A percentile compares a stretch with the other conserved stretches of the same genome.
Evolutionary conservation across 1,140 invertebrate species (phyloP).

Genomic region (Rhyzopertha dominica): DNA sequence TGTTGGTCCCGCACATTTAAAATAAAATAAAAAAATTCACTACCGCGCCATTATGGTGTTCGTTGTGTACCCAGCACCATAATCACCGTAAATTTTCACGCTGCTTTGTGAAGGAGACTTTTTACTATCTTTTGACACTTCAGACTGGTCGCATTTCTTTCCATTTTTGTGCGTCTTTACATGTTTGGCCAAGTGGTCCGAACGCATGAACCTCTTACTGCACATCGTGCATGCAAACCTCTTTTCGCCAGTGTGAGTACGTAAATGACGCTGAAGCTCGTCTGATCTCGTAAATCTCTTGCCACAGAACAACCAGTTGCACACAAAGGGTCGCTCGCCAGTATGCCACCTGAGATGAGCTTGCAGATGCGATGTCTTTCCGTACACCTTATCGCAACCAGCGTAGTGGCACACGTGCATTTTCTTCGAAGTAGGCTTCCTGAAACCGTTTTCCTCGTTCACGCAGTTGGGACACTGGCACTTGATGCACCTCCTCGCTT

Average conservation of each 20-base stretch:
- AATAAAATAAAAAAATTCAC: too few relatives aligned
- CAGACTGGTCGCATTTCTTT: conserved; percentile 31
- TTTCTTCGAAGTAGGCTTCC: conserved; percentile 59
- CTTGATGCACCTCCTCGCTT: conserved; percentile 40
- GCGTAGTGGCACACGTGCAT: conserved; percentile 87
- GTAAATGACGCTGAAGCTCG: conserved; percentile 75
- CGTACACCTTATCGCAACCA: conserved; percentile 88
- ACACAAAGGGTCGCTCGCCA: conserved; percentile 70
- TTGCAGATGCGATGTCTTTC: conserved; percentile 86
- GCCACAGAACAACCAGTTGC: conserved; percentile 76
- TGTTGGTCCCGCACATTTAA: too few relatives aligned
- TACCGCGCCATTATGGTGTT: too few relatives aligned
- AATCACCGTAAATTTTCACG: too few relatives aligned
- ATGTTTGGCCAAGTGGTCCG: conserved; percentile 82
- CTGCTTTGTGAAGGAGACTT: too few relatives aligned
- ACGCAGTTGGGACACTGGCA: conserved; percentile 70
- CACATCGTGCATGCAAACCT: conserved; percentile 70
- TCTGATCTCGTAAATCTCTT: conserved; percentile 87
- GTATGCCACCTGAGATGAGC: conserved; percentile 83
- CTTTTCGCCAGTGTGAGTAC: conserved; percentile 81
- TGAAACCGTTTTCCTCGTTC: conserved; percentile 59
- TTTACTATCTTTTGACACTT: too few relatives aligned
- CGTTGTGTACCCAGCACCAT: too few relatives aligned
- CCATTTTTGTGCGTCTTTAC: conserved; percentile 69
- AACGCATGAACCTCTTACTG: conserved; percentile 74